Evolutionary conservation across 2,888 invertebrate species (phyloP).

Genomic region (Heliothis peltigera): DNA sequence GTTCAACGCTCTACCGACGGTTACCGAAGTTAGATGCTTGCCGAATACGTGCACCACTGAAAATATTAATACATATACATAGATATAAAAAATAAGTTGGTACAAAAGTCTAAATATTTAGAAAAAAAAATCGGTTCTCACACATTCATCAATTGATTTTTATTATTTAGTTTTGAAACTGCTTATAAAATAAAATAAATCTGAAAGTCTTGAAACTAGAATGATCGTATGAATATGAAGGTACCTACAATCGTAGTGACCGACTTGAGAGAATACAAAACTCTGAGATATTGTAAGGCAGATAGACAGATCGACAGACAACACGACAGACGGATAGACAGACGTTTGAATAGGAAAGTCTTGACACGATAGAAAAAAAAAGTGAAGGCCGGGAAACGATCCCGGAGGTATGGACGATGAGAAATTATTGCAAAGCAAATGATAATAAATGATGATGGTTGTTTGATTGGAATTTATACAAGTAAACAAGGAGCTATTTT

Average conservation of each 20-base stretch:
- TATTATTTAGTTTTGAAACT: background rate
- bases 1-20: conserved; percentile 96
- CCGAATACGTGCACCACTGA: conserved; percentile 96
- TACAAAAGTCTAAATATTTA: no score
- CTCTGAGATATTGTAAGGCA: conserved; percentile 32
- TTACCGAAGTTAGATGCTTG: conserved; percentile 94
- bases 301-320: conserved; percentile 59
- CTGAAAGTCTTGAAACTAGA: conserved; percentile 12
- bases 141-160: no score
- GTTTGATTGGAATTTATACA: conserved; percentile 29
- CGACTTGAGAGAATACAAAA: conserved; percentile 49
- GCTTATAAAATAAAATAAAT: background rate
- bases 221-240: conserved; percentile 28
- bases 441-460: conserved; percentile 32
- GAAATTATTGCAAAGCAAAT: conserved; percentile 47
- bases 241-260: conserved; percentile 36
- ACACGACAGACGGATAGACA: conserved; percentile 52
- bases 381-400: conserved; percentile 42
- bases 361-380: conserved; percentile 57
- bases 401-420: conserved; percentile 47
- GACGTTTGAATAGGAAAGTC: conserved; percentile 60
- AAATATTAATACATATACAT: conserved; percentile 46
- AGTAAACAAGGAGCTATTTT: conserved; percentile 13
- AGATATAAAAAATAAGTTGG: background rate
- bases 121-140: no score